Evolutionary conservation across 2,113 vertebrate species (phyloP), one percentile per base, ranked within the genome.

Genomic region (Sturnira hondurensis): DNA sequence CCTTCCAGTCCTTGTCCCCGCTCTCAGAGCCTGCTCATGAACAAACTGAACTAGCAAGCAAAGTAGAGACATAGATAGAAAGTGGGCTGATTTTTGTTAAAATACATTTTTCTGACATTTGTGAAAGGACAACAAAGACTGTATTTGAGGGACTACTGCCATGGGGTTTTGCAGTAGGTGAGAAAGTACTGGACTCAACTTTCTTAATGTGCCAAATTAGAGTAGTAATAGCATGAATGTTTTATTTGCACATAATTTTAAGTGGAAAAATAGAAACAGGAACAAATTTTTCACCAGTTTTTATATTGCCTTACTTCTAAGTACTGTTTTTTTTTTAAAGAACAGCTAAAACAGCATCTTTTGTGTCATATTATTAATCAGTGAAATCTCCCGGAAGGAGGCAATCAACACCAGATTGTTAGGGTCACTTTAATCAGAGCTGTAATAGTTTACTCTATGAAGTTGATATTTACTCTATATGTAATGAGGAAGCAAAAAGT

Each of bases 341-440:
- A 95, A 11, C 61, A 86, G 78, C 95, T 96, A 61, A 96, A 94
- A 78, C 76, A 94, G 89, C 97, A 89, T 94, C 77, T 95, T 96
- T 91, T 91, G 73, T 82, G 56, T 91, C 43, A 50, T 88, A 17
- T 96, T 96, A 94, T 93, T 97, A 92, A 97, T 97, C 96, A 96
- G 76, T 91, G 96, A 97, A 93, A 97, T 96, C 88, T 96, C 96
- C 97, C 96, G 16, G 93, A 96, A 98, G 96, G 92, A 97, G 90
- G 85, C 92, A 96, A 97, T 97, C 92, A 95, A 76, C 91, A 91
- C 63, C 71, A 89, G 43, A 96, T 96, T 93, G 77, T 92, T 97
- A 38, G 96, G 97, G 97, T 97, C 96, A 98, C 92, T 98, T 97
- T 98, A 97, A 97, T 97, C 96, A 97, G 96, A 97, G 50, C 1